Evolutionary conservation across 2,888 invertebrate genomes (phyloP).

Genomic region (Lochmaea capreae): DNA sequence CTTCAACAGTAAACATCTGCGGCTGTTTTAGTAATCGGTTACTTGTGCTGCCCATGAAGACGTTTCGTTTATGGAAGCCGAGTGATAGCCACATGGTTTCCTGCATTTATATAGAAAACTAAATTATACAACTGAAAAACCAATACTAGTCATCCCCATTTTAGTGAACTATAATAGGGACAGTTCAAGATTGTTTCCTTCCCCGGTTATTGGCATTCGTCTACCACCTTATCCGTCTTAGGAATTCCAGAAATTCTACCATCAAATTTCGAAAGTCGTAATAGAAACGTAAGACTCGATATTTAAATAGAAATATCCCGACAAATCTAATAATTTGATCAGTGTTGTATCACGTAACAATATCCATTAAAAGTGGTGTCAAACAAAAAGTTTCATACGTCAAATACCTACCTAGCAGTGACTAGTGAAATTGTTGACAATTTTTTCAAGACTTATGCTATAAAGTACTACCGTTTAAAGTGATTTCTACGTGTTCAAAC

Average conservation of each 20-base stretch:
- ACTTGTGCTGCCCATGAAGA: constrained; percentile 60
- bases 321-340: constrained; percentile 39
- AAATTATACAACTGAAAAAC: constrained; percentile 38
- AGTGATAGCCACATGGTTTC: constrained; percentile 69
- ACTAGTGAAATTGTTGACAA: constrained; percentile 50
- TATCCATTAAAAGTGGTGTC: constrained; percentile 49
- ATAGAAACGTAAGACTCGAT: neutral
- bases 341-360: constrained; percentile 51
- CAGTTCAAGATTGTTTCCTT: constrained; percentile 44
- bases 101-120: constrained; percentile 55
- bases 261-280: constrained; percentile 15
- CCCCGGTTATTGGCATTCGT: constrained; percentile 44
- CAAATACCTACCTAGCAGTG: constrained; percentile 48
- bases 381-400: constrained; percentile 50
- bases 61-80: constrained; percentile 62
- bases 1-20: constrained; percentile 56
- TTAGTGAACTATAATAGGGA: constrained; percentile 45
- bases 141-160: constrained; percentile 43
- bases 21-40: constrained; percentile 53
- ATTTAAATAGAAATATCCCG: constrained; percentile 10
- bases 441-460: constrained; percentile 37
- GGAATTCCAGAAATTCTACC: constrained; percentile 18
- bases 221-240: constrained; percentile 36
- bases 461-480: constrained; percentile 14
- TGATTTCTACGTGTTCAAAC: constrained; percentile 26